A percentile compares a stretch with the other conserved stretches of the same genome.
Conservation (phyloP, 2,113 vertebrate species). For the Neodontobutis hainanensis region DNA sequence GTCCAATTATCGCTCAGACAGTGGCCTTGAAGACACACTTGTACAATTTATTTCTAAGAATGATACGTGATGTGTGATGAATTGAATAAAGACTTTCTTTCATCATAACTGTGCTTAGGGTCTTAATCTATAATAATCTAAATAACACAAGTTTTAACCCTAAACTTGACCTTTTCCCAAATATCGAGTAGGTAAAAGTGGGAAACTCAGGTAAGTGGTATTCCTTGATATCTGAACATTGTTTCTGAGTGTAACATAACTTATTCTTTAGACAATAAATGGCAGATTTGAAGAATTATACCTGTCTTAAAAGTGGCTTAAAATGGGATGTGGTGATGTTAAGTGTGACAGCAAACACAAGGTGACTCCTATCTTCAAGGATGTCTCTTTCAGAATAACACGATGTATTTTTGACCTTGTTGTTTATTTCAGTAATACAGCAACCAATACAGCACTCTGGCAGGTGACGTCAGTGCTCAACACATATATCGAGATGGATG, state of each 20-base stretch:
- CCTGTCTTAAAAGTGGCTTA: background rate
- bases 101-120: too few species aligned
- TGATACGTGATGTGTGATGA: too few species aligned
- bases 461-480: conserved; percentile 19
- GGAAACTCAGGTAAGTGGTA: too few species aligned
- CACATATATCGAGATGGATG: conserved; percentile 7
- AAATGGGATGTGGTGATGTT: background rate
- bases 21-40: too few species aligned
- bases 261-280: conserved; percentile 4
- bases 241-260: background rate
- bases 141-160: too few species aligned
- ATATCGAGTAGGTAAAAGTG: too few species aligned
- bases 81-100: too few species aligned
- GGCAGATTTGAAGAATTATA: background rate
- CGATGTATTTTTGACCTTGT: conserved; percentile 31
- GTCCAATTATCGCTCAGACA: too few species aligned
- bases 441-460: conserved; percentile 22
- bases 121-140: too few species aligned
- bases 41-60: too few species aligned
- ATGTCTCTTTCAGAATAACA: conserved; percentile 27
- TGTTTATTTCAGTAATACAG: conserved; percentile 20
- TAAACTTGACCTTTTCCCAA: too few species aligned
- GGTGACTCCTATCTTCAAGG: conserved; percentile 46
- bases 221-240: too few species aligned
- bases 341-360: conserved; percentile 7